Conservation (phyloP, 2,113 vertebrate genomes). For the Gallinago media region DNA sequence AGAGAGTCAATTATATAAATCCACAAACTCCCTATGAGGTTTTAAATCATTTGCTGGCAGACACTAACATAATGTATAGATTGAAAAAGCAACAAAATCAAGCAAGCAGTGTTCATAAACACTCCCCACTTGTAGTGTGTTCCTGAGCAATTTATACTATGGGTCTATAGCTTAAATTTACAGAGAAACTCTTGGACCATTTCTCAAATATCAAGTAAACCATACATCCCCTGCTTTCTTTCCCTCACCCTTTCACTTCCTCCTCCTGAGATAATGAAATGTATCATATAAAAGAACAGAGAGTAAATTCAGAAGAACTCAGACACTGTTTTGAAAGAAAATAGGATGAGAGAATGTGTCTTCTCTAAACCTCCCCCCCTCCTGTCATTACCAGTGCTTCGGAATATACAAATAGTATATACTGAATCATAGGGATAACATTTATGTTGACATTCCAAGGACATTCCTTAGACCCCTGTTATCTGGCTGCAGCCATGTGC, state of each 20-base stretch:
- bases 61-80: background rate
- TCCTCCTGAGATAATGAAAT: background rate
- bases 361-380: background rate
- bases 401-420: background rate
- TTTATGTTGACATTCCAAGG: background rate
- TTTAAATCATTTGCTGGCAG: background rate
- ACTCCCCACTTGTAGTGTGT: background rate
- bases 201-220: background rate
- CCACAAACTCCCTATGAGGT: background rate
- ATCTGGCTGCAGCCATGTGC: background rate
- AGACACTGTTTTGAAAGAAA: background rate
- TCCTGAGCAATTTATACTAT: background rate
- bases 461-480: background rate
- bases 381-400: background rate
- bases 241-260: background rate
- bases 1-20: background rate
- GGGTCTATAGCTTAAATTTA: background rate
- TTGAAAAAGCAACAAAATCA: background rate
- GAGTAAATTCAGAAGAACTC: background rate
- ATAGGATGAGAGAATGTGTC: background rate
- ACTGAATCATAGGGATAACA: background rate
- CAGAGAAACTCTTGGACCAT: background rate
- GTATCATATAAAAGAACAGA: background rate
- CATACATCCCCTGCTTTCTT: background rate
- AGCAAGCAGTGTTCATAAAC: background rate